These are phyloP conservation scores for Mythimna pallens DNA, from an alignment of 2,888 invertebrate species.

Conservation along the genomic window DNA sequence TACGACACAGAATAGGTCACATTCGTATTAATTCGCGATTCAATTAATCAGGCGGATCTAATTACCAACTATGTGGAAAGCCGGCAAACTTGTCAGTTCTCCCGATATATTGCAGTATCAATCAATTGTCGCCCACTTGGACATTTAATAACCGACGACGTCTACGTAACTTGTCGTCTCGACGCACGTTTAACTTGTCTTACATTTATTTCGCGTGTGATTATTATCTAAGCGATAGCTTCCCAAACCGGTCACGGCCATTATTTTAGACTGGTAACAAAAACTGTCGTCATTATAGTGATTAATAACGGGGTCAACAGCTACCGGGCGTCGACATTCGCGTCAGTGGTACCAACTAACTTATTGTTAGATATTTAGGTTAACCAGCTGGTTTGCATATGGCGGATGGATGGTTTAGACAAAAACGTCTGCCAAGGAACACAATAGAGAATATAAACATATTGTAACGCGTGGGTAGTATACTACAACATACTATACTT, in stretches of 20 bases:
- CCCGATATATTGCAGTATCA: constrained; percentile 48
- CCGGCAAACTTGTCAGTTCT: constrained; percentile 34
- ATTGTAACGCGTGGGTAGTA: constrained; percentile 45
- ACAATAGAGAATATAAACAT: constrained; percentile 42
- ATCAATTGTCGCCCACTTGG: constrained; percentile 44
- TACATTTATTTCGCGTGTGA: constrained; percentile 26
- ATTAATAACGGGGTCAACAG: constrained; percentile 80
- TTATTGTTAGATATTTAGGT: constrained; percentile 73
- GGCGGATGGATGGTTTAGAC: constrained; percentile 70
- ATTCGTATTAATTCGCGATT: constrained; percentile 67
- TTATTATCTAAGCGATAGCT: constrained; percentile 51
- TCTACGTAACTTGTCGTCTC: constrained; percentile 28
- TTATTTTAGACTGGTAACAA: constrained; percentile 72
- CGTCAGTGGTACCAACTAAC: constrained; percentile 32
- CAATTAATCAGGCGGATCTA: constrained; percentile 46
- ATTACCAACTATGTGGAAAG: constrained; percentile 46
- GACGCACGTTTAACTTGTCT: constrained; percentile 27
- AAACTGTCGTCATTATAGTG: constrained; percentile 76
- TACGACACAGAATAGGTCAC: constrained; percentile 59
- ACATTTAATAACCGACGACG: constrained; percentile 24
- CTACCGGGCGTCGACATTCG: constrained; percentile 63
- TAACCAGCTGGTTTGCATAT: constrained; percentile 77
- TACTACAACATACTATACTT: constrained; percentile 23
- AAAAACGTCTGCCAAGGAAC: constrained; percentile 60
- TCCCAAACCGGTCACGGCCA: constrained; percentile 67